Percentiles rank a stretch among this genome's conserved stretches.
Evolutionary conservation across 64 coral and sea anemone genomes (phyloP).

Genomic region (Trachythela sp.): DNA sequence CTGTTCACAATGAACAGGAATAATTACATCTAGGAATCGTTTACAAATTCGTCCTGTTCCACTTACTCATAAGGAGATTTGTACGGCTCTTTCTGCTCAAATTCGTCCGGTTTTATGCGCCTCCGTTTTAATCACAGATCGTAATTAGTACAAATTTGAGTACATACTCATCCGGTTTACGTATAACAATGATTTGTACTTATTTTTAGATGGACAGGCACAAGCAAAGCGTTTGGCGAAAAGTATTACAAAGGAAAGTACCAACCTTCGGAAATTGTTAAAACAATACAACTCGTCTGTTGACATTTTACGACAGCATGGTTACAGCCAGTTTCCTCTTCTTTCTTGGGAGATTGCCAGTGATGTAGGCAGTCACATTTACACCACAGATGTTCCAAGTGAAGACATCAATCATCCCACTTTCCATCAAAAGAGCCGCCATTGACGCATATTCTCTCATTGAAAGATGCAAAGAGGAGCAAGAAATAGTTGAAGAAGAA

Average conservation of each 20-base stretch:
- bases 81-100: too few relatives aligned
- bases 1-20: too few relatives aligned
- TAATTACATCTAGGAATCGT: too few relatives aligned
- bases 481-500: not conserved
- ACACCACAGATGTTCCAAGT: not conserved
- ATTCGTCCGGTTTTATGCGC: too few relatives aligned
- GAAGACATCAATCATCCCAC: not conserved
- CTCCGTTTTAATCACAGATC: too few relatives aligned
- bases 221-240: not conserved
- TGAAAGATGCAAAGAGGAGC: slow-evolving; percentile 16
- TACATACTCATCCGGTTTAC: too few relatives aligned
- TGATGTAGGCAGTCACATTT: not conserved
- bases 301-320: not conserved
- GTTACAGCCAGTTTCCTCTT: not conserved
- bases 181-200: not conserved
- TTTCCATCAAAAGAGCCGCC: not conserved
- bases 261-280: slow-evolving; percentile 6
- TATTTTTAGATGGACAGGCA: not conserved
- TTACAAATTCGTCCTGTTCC: too few relatives aligned
- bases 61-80: too few relatives aligned
- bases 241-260: not conserved
- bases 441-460: slow-evolving; percentile 3
- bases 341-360: not conserved
- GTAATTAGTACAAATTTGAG: too few relatives aligned
- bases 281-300: not conserved